Evolutionary conservation across 2,797 vertebrate species (phyloP), one percentile per base, ranked within the genome.

Genomic region (Meda fulgida): DNA sequence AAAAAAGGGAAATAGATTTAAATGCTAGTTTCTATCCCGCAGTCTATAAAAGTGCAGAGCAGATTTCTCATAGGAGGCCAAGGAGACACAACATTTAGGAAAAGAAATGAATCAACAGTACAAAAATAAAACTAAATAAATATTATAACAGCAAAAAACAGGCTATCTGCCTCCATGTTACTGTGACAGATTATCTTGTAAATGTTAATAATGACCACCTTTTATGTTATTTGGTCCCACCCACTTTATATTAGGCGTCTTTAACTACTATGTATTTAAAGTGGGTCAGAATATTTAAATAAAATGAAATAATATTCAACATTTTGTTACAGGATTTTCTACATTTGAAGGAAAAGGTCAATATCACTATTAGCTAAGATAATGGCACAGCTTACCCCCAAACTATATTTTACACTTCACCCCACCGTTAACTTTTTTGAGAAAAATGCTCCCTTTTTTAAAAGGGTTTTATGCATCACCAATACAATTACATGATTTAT

Each of bases 1-100:
- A 51, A 85, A 88, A 85, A 86, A 72, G 65, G 34, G 58, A 72
- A 46, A 55, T 53, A 55, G 43, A 38, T 77, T 84, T 40, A 84
- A 69, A 76, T 51, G 80, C 31, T 38, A 13, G 38, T 46, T 71
- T 82, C 53, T 46, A 60, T 58, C 51, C 48, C 0, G 36, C 67
- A 71, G 36, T 26, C 34, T 60, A 72, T 72, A 72, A 82, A 82
- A 58, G 80, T 46, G 14, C 4, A 34, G 19, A 0, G 0, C 10
- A 1, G 0, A 80, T 66, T 67, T 80, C 43, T 65, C 78, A 31
- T 18, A 31, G 40, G 77, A 48, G 40, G 29, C 18, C 14, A n/a
- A 3, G 6, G 78, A 66, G 26, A 78, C 9, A 66, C 46, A 51
- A 46, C 48, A 63, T 9, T 65, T 31, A 66, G 4, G 26, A 65